Base-by-base conservation (phyloP, 2,113 vertebrate species). In the Ochotona curzoniae region DNA sequence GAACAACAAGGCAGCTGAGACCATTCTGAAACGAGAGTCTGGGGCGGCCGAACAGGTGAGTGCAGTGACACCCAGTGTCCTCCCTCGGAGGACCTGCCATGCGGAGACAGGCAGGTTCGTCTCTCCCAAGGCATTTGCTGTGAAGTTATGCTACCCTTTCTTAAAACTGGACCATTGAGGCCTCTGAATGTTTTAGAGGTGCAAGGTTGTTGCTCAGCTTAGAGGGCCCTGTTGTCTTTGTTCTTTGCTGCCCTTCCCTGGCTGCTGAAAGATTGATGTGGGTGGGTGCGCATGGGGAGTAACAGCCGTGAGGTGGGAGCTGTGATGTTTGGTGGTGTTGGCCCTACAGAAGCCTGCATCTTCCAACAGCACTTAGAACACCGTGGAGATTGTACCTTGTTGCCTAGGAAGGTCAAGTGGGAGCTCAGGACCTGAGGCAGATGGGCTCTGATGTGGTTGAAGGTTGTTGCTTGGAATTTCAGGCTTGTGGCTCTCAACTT, bases 1-100 rank as follows among this genome's bases (percentile, higher is more conserved):
- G 98, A 99, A 99, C 95, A 99, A 99, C 92, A 99, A 99, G 96
- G 99, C 99, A 0, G 99, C 99, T 0, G 99, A 99, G 94, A 98
- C 99, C 12, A 99, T 99, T 95, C 97, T 99, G 11, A 99, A 99
- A 95, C 98, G 99, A 93, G 99, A 99, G 93, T 97, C 99, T 0
- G 99, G 99, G 89, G 99, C 99, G 66, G 99, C 99, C 0, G 99
- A 99, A 92, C 99, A 99, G 99, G 99, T 99, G 94, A 90, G 81
- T 35, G 66, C 75, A 44, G 38, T 32, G 8, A 1, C 14, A 26
- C 51, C 30, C 9, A 3, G 0, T 15, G 0, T n/a, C 28, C 80
- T 32, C n/a, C 18, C 1, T 0, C 3, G 18, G 60, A 54, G 51
- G 35, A 1, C 6, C n/a, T 61, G 9, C 11, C 26, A 18, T 5